Evolutionary conservation across 2,888 invertebrate species (phyloP), one percentile per base, ranked within the genome.

Genomic region (Creontiades dilutus): DNA sequence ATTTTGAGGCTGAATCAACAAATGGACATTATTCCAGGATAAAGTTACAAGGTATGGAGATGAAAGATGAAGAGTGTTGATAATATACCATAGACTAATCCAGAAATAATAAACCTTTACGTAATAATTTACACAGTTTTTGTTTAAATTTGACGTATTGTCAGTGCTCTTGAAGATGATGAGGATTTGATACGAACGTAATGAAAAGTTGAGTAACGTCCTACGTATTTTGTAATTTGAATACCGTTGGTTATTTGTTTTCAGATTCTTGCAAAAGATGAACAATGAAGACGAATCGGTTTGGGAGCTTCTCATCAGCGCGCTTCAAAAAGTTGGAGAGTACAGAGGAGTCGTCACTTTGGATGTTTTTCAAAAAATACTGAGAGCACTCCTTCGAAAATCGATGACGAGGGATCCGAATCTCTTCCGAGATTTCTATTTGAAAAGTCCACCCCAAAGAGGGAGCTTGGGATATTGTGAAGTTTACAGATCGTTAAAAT

Each of bases 251-350:
- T 7, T 47, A 3, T 28, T 5, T 86, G 12, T 75, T 86, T 76
- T 19, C 75, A 82, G 91, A 47, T 91, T 90, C 57, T 86, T 91
- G 16, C 91, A 89, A 68, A 89, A 82, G 23, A 76, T 91, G 82
- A 89, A 90, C 78, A 75, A 52, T n/a, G 61, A 89, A 37, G 89
- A 91, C 28, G 86, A 91, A 57, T 89, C 91, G 7, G 68, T 90
- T 16, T 91, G 91, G 91, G 90, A 91, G 47, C 89, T 90, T 27
- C 82, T 91, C 19, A 91, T 75, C 27, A 86, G 84, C 13, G 90
- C 90, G 11, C 86, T 90, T n/a, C 90, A 90, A 52, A 85, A 78
- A 86, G 86, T 90, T 11, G 85, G 90, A 16, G 90, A 90, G 55
- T 86, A 46, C 57, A 28, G 80, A 28, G 90, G 86, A 19, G 86